phyloP scores from a whole-genome alignment of 2,888 invertebrate species.

The Caenorhabditis plicata region DNA sequence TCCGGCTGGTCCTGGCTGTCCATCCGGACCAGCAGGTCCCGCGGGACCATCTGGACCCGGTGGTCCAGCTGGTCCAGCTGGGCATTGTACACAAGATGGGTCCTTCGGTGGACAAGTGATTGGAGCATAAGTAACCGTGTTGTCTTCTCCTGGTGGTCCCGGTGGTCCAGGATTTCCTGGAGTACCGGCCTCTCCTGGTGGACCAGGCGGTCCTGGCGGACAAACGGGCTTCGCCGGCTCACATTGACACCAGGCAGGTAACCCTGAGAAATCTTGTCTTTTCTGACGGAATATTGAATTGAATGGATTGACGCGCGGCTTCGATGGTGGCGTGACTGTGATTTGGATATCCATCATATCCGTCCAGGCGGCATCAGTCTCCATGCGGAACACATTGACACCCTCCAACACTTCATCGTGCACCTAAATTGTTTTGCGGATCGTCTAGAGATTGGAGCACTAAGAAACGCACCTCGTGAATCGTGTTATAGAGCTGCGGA shows the following conservation, averaged over 20 bases:
- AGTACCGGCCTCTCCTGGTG: slow-evolving; percentile 44
- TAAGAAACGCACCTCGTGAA: slow-evolving; percentile 38
- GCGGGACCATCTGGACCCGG: slow-evolving; percentile 32
- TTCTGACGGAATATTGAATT: slow-evolving; percentile 57
- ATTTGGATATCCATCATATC: slow-evolving; percentile 62
- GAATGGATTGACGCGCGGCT: slow-evolving; percentile 48
- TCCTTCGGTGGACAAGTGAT: slow-evolving; percentile 36
- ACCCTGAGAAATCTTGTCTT: slow-evolving; percentile 33
- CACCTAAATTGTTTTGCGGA: slow-evolving; percentile 6
- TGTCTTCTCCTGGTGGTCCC: slow-evolving; percentile 38
- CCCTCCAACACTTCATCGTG: slow-evolving; percentile 41
- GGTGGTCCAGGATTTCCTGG: slow-evolving; percentile 34
- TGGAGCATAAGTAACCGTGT: slow-evolving; percentile 29
- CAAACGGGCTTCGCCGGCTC: slow-evolving; percentile 36
- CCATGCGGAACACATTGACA: slow-evolving; percentile 53
- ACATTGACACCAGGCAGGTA: slow-evolving; percentile 46
- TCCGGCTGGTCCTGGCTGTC: slow-evolving; percentile 29
- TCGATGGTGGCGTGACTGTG: slow-evolving; percentile 56
- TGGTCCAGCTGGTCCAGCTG: slow-evolving; percentile 32
- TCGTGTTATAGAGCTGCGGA: slow-evolving; percentile 58
- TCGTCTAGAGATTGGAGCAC: background rate
- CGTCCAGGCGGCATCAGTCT: slow-evolving; percentile 61
- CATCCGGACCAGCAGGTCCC: slow-evolving; percentile 29
- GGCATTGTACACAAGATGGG: slow-evolving; percentile 32
- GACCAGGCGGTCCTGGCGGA: slow-evolving; percentile 40